A percentile compares a stretch with the other conserved stretches of the same genome.
These are phyloP conservation scores for Sturnus vulgaris DNA, from an alignment of 2,113 vertebrate genomes.

Conservation along the genomic window DNA sequence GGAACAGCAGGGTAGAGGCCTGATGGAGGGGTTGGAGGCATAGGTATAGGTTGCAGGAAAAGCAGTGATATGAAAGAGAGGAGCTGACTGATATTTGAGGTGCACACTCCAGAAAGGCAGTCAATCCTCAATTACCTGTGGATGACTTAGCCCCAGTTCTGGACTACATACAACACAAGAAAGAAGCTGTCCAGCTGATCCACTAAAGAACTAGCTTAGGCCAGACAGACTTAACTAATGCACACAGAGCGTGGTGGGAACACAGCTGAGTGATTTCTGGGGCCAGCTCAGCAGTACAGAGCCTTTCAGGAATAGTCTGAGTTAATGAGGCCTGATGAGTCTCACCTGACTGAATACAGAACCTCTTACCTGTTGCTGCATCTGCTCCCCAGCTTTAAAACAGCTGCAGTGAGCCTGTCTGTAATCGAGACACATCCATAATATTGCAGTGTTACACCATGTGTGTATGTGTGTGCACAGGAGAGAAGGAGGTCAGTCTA, in stretches of 20 bases:
- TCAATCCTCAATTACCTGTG: not conserved
- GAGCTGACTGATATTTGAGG: not conserved
- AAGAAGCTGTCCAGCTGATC: not conserved
- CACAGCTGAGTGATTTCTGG: not conserved
- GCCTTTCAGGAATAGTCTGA: not conserved
- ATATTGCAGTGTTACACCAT: not conserved
- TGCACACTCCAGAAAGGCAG: not conserved
- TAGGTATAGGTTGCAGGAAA: not conserved
- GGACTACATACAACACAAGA: not conserved
- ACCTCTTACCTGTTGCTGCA: not conserved
- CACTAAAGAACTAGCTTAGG: not conserved
- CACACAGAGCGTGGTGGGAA: not conserved
- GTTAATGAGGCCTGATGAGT: conserved; percentile 1
- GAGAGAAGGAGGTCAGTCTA: not conserved
- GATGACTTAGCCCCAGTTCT: not conserved
- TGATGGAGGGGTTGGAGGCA: rapidly evolving
- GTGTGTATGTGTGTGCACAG: rapidly evolving
- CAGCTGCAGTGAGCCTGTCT: not conserved
- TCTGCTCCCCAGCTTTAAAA: not conserved
- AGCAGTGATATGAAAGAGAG: not conserved
- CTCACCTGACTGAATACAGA: not conserved
- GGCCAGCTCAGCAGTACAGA: not conserved
- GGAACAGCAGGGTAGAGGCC: not conserved
- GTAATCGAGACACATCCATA: not conserved
- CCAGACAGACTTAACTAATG: not conserved